Evolutionary conservation across 2,888 invertebrate genomes (phyloP), one percentile per base, ranked within the genome.

Genomic region (Lymantria dispar): DNA sequence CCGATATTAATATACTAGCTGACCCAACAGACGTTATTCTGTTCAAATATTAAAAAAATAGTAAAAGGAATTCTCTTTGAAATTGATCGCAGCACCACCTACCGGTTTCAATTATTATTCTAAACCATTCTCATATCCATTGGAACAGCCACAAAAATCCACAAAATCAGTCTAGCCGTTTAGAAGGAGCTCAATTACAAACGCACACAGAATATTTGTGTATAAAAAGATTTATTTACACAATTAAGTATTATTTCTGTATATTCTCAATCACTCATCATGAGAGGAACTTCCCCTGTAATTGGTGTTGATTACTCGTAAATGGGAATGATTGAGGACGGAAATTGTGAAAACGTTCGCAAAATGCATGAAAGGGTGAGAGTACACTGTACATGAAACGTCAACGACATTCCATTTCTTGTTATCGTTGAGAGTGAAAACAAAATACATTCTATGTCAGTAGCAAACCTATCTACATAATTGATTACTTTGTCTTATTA

Each of bases 311-410:
- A 22, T 22, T 45, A 36, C 37, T n/a, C 13, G 29, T 43, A 43
- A 51, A 47, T 39, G 43, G 43, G 14, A 33, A 43, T 51, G 43
- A 51, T 51, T 47, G 47, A 51, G 40, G 39, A 45, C 43, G 51
- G 47, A 51, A 47, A 51, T 51, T 46, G 50, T 43, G 47, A 47
- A 44, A 51, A 47, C 46, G 43, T 47, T 15, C 39, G 31, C 31
- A 12, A 38, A 15, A 12, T 29, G 43, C 5, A 14, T 14, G 40
- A 14, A 14, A 14, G 7, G n/a, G n/a, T n/a, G n/a, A n/a, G n/a
- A n/a, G n/a, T n/a, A n/a, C n/a, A n/a, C 22, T 22, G 22, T 22
- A 22, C 40, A 10, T 39, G 36, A 15, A 38, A 43, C 40, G 43
- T 29, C 46, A 43, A 43, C 40, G 15, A 15, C 10, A 29, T 29